These are phyloP conservation scores for Ataeniobius toweri DNA, from an alignment of 2,797 vertebrate genomes.

Conservation along the genomic window DNA sequence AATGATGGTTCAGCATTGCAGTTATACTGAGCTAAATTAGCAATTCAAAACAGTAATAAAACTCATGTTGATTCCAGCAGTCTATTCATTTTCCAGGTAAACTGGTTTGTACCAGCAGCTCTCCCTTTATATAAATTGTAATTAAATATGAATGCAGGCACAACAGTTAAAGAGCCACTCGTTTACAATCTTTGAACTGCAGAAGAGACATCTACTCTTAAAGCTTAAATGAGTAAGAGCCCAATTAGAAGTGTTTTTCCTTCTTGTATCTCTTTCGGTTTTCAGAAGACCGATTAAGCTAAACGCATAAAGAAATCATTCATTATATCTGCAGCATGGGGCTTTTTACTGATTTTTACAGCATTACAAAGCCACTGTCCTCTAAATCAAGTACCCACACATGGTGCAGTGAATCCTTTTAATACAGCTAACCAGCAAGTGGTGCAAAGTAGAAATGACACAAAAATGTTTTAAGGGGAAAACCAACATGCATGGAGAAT, in stretches of 20 bases:
- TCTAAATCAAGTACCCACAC: background rate
- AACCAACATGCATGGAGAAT: constrained; percentile 10
- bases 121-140: constrained; percentile 29
- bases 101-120: constrained; percentile 10
- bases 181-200: constrained; percentile 29
- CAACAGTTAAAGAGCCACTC: constrained; percentile 46
- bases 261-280: constrained; percentile 28
- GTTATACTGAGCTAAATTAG: background rate
- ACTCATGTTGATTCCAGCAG: constrained; percentile 4
- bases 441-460: constrained; percentile 55
- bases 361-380: constrained; percentile 21
- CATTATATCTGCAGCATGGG: constrained; percentile 17
- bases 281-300: constrained; percentile 24
- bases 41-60: background rate
- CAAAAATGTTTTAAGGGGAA: constrained; percentile 5
- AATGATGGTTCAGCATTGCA: background rate
- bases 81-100: constrained; percentile 14
- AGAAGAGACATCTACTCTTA: constrained; percentile 39
- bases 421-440: constrained; percentile 57
- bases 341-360: constrained; percentile 21
- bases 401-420: background rate
- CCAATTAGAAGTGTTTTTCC: constrained; percentile 36
- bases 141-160: constrained; percentile 18
- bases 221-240: constrained; percentile 42
- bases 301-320: constrained; percentile 23